Base-by-base conservation (phyloP, 2,888 invertebrate species). In the Idaea dimidiata region DNA sequence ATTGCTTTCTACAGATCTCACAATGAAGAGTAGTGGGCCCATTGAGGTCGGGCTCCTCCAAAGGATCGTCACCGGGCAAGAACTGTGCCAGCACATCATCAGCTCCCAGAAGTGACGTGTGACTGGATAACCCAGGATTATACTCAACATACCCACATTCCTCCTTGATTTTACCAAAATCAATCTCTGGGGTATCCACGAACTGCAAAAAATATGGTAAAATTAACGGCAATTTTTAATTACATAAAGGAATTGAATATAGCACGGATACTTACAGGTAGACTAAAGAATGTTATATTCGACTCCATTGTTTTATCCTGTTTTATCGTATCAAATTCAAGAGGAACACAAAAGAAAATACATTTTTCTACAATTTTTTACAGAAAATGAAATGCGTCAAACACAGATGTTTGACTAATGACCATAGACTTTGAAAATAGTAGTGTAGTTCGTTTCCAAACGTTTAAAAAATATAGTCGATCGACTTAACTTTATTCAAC, bases 81-180 rank as follows among this genome's bases (percentile, higher is more conserved):
- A 91, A 89, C 66, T 91, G 91, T 2, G 90, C 88, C 59, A 92
- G 68, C 0, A 88, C 91, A 66, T 91, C 91, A 62, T 91, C 90
- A 2, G 84, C 69, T 0, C 83, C 82, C 54, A 89, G 67, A 6
- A 89, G 68, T 0, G 82, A 76, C 0, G 79, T 81, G 58, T 86
- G 82, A 0, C 86, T 70, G 1, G 83, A 80, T 60, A 89, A 66
- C 0, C 79, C 77, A 5, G 77, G 75, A 56, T 83, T 83, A 8
- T 88, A 69, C 24, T 84, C 87, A 65, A 85, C 85, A 60, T 84
- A 88, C 0, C 71, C 78, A 63, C 83, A 81, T 5, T 84, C 87
- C 17, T 74, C 70, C 68, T 81, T 82, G 66, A 75, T 76, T 61
- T 73, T 79, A 16, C 74, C 75, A 57, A 81, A 81, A 24, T 80